phyloP scores from a whole-genome alignment of 2,113 vertebrate genomes.

The Gadus macrocephalus region DNA sequence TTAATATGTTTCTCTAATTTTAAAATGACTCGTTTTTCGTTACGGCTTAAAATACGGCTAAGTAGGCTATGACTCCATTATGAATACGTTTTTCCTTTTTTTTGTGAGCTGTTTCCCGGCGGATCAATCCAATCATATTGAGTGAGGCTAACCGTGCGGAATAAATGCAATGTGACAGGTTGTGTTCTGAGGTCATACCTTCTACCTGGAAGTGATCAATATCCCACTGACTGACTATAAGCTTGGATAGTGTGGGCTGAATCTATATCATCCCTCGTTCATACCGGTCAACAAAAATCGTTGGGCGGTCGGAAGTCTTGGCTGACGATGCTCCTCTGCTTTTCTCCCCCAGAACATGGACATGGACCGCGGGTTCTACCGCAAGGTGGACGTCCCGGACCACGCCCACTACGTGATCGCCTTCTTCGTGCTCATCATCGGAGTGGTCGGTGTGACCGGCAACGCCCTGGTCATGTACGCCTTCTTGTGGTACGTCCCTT shows the following conservation, averaged over 20 bases:
- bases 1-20: too few species aligned
- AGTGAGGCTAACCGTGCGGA: background rate
- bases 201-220: conserved; percentile 16
- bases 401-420: conserved; percentile 87
- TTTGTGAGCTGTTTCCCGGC: background rate
- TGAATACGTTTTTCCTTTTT: too few species aligned
- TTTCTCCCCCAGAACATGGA: conserved; percentile 63
- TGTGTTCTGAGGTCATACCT: background rate
- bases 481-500: conserved; percentile 83
- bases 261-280: too few species aligned
- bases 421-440: conserved; percentile 83
- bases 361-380: conserved; percentile 61
- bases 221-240: background rate
- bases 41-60: too few species aligned
- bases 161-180: conserved; percentile 1
- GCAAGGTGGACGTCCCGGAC: conserved; percentile 81
- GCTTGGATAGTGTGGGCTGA: too few species aligned
- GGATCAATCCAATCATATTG: background rate
- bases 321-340: background rate
- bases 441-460: conserved; percentile 82
- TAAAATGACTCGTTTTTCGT: too few species aligned
- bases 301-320: too few species aligned
- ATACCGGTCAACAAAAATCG: too few species aligned
- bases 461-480: conserved; percentile 93
- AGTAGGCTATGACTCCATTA: too few species aligned